A percentile compares a stretch with the other conserved stretches of the same genome.
phyloP scores from a whole-genome alignment of 2,888 invertebrate genomes.

The Xestobium rufovillosum region DNA sequence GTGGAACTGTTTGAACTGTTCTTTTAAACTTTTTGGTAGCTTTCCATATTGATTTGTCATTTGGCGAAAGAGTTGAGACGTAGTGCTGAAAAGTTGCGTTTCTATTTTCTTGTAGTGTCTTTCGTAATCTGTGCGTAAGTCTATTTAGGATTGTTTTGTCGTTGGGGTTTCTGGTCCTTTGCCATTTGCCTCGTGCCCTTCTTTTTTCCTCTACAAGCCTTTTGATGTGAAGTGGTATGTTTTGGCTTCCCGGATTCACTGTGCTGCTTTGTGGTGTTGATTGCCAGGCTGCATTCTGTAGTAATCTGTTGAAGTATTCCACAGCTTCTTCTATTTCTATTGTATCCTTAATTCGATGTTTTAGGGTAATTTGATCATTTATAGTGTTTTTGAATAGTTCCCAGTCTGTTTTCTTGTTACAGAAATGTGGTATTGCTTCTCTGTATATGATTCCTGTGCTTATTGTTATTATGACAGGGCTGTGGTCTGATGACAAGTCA shows the following conservation, averaged over 20 bases:
- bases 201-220: background rate
- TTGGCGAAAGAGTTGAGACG: no score
- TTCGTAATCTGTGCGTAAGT: no score
- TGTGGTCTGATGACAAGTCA: constrained; percentile 7
- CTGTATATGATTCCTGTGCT: background rate
- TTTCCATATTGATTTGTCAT: constrained; percentile 1
- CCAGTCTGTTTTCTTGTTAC: no score
- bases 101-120: no score
- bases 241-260: background rate
- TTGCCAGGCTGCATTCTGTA: no score
- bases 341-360: no score
- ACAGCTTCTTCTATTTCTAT: no score
- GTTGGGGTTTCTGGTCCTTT: background rate
- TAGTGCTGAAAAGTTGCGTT: no score
- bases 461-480: background rate
- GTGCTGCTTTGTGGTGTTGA: background rate
- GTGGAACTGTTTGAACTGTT: background rate
- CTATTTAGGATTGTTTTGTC: constrained; percentile 1
- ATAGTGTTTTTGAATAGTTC: no score
- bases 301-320: no score
- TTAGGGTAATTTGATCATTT: no score
- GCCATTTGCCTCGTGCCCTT: no score
- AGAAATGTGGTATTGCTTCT: background rate
- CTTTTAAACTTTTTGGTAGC: background rate
- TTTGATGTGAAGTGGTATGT: background rate